A percentile compares a stretch with the other conserved stretches of the same genome.
phyloP scores from a whole-genome alignment of 1,140 invertebrate genomes.

The Laupala kohalensis region DNA sequence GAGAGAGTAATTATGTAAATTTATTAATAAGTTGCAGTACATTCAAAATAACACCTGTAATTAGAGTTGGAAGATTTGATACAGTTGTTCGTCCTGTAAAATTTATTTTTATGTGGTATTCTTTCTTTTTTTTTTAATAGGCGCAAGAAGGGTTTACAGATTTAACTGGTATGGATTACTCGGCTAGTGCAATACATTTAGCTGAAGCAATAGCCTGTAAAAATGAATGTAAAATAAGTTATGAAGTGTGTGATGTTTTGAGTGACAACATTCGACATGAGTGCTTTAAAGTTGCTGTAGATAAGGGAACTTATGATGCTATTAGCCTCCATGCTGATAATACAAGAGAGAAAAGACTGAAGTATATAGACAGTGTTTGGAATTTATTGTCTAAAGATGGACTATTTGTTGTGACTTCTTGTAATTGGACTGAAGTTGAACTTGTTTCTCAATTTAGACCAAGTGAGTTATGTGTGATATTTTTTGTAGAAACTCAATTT shows the following conservation, averaged over 20 bases:
- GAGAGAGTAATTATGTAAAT: too few species aligned
- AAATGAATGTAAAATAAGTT: constrained; percentile 28
- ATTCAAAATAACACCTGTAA: too few species aligned
- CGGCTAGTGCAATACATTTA: constrained; percentile 57
- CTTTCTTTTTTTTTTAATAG: too few species aligned
- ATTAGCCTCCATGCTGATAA: constrained; percentile 65
- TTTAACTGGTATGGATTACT: constrained; percentile 75
- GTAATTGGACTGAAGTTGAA: constrained; percentile 87
- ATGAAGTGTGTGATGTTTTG: constrained; percentile 42
- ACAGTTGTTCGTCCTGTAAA: too few species aligned
- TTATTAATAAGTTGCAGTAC: too few species aligned
- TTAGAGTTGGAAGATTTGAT: too few species aligned
- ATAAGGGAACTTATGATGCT: constrained; percentile 92
- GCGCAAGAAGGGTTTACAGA: constrained; percentile 55
- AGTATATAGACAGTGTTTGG: constrained; percentile 54
- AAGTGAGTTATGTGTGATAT: constrained; percentile 24
- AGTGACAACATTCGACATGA: constrained; percentile 21
- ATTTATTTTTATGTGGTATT: too few species aligned
- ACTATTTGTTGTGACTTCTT: constrained; percentile 76
- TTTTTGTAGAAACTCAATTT: not conserved
- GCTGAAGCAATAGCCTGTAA: constrained; percentile 48
- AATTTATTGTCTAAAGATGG: constrained; percentile 44
- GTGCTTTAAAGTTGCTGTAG: constrained; percentile 51
- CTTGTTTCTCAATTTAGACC: constrained; percentile 53
- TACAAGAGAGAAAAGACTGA: constrained; percentile 41